Conservation (phyloP, 2,888 invertebrate species). For the Phyllotreta cruciferae region DNA sequence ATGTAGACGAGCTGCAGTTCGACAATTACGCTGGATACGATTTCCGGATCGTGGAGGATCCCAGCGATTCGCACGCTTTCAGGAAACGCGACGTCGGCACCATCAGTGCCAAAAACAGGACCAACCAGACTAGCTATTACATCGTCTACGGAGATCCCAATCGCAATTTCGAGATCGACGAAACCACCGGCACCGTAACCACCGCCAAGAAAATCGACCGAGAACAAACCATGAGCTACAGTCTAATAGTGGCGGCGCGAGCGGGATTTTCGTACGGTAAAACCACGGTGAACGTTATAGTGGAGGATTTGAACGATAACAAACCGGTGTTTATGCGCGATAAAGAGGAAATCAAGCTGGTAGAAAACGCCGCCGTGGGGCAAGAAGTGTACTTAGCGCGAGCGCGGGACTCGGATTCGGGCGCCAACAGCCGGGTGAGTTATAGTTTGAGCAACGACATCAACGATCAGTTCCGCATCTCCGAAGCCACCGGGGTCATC, state of each 20-base stretch:
- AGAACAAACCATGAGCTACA: slow-evolving; percentile 79
- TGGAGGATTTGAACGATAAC: slow-evolving; percentile 92
- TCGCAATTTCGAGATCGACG: slow-evolving; percentile 81
- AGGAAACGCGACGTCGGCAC: slow-evolving; percentile 78
- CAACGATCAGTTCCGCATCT: slow-evolving; percentile 82
- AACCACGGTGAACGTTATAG: slow-evolving; percentile 79
- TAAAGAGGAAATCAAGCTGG: slow-evolving; percentile 78
- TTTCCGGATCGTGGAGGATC: slow-evolving; percentile 85
- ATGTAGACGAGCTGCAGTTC: slow-evolving; percentile 77
- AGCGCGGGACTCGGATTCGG: slow-evolving; percentile 87
- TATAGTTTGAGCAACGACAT: slow-evolving; percentile 84
- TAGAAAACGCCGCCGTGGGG: slow-evolving; percentile 92
- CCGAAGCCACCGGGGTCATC: slow-evolving; percentile 86
- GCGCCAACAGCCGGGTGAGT: slow-evolving; percentile 84
- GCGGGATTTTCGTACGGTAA: slow-evolving; percentile 78
- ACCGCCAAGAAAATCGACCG: slow-evolving; percentile 84
- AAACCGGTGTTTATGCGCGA: slow-evolving; percentile 82
- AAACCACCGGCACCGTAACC: slow-evolving; percentile 77
- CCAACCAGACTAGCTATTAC: slow-evolving; percentile 66
- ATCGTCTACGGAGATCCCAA: slow-evolving; percentile 83
- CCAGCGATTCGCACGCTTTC: slow-evolving; percentile 66
- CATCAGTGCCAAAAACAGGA: slow-evolving; percentile 65
- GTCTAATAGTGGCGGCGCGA: slow-evolving; percentile 80
- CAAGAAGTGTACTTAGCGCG: slow-evolving; percentile 89
- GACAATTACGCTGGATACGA: slow-evolving; percentile 79